phyloP scores from a whole-genome alignment of 1,140 invertebrate genomes.

The Lasioglossum albipes region DNA sequence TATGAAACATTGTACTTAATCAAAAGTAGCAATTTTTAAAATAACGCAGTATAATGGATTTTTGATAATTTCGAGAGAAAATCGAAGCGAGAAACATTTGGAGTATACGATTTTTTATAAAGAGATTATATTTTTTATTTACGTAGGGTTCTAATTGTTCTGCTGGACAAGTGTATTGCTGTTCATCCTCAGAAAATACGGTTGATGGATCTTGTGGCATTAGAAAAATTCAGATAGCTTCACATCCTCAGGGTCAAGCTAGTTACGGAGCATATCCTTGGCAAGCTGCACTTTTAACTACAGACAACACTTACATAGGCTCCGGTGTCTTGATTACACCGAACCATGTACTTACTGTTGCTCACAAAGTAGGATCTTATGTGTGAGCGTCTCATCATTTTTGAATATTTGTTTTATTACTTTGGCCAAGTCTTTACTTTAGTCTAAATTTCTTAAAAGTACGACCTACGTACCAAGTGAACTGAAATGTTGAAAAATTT shows the following conservation, averaged over 20 bases:
- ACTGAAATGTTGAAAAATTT: background rate
- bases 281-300: conserved; percentile 79
- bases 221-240: conserved; percentile 69
- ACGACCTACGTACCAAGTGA: too few relatives aligned
- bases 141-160: conserved; percentile 66
- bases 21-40: background rate
- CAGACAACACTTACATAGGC: conserved; percentile 82
- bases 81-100: too few relatives aligned
- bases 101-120: too few relatives aligned
- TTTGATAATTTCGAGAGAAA: too few relatives aligned
- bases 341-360: conserved; percentile 85
- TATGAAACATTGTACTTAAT: conserved; percentile 30
- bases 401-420: background rate
- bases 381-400: conserved; percentile 79
- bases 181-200: conserved; percentile 56
- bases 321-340: conserved; percentile 84
- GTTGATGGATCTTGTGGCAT: conserved; percentile 71
- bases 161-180: conserved; percentile 78
- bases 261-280: conserved; percentile 82
- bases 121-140: conserved; percentile 30
- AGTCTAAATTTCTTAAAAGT: background rate
- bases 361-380: conserved; percentile 83
- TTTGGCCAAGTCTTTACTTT: background rate
- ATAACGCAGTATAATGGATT: background rate
- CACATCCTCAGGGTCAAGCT: conserved; percentile 78